These are phyloP conservation scores for Hyalella azteca DNA, from an alignment of 2,888 invertebrate species.

Conservation along the genomic window DNA sequence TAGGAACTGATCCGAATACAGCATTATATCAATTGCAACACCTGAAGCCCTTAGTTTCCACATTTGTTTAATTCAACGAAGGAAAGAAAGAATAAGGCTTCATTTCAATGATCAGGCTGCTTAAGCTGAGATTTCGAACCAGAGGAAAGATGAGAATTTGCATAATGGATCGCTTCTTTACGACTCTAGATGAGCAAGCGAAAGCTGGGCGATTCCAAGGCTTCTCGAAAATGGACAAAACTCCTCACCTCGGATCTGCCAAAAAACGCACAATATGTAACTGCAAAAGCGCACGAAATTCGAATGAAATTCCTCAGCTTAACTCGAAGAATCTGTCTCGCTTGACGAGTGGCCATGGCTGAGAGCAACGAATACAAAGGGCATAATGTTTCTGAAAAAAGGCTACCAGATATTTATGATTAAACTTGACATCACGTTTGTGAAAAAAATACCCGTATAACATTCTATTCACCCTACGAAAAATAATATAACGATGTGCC, in stretches of 20 bases:
- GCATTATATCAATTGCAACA: no score
- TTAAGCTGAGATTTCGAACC: neutral
- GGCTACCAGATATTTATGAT: no score
- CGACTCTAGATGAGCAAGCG: neutral
- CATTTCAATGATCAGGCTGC: constrained; percentile 13
- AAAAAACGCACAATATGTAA: neutral
- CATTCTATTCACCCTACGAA: no score
- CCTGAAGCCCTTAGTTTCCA: neutral
- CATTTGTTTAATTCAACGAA: neutral
- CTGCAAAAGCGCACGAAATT: neutral
- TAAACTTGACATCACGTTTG: no score
- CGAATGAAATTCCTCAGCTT: no score
- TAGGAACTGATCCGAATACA: no score
- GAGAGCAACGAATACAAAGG: no score
- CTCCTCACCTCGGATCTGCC: neutral
- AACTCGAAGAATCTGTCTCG: no score
- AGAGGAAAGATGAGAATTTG: constrained; percentile 18
- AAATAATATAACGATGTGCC: no score
- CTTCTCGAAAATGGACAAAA: neutral
- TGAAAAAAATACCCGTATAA: no score
- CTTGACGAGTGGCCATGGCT: no score
- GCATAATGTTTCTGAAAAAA: no score
- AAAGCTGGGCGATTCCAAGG: constrained; percentile 1
- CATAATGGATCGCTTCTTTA: constrained; percentile 21
- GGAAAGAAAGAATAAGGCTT: constrained; percentile 2